Evolutionary conservation across 2,888 invertebrate genomes (phyloP), one percentile per base, ranked within the genome.

Genomic region (Trichopria drosophilae): DNA sequence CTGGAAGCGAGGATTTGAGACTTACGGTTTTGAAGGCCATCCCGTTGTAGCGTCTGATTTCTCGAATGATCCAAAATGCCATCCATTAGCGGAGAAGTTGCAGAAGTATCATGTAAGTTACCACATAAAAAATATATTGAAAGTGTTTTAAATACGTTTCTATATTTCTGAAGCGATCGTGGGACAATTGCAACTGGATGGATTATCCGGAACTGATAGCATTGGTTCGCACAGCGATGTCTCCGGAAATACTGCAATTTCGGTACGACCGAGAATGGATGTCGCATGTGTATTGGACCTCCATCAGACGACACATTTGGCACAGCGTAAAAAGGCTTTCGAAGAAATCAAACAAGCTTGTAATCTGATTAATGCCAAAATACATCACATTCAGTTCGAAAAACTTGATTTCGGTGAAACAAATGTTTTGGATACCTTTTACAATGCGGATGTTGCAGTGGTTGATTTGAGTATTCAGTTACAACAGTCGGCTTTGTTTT

Each of bases 351-450:
- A 85, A 64, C 82, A 87, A 72, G 90, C 91, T 15, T 90, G 93
- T 58, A 80, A 82, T 53, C 78, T 86, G 58, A 85, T 90, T 9
- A 88, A 88, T 71, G 91, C 90, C 2, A 88, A 86, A 76, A 80
- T 90, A 59, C 87, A 88, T 74, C 88, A 88, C 66, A 87, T 93
- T 61, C 78, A 93, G 89, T 98, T 96, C 81, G 94, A 98, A 73
- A 94, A 93, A 75, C 79, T 98, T 60, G 98, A 99, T 78, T 98
- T 96, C 78, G 98, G 97, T 1, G 98, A 98, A 78, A 90, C 93
- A 10, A 92, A 91, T 76, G 92, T 93, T 1, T 78, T 97, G 66
- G 96, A 97, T 73, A 88, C 87, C 60, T 98, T 99, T 78, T 98
- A 98, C 78, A 96, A 96, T 83, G 98, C 99, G 0, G 98, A 99